A percentile compares a stretch with the other conserved stretches of the same genome.
These are phyloP conservation scores for Sebastes vulpes DNA, from an alignment of 2,797 vertebrate species.

Conservation along the genomic window DNA sequence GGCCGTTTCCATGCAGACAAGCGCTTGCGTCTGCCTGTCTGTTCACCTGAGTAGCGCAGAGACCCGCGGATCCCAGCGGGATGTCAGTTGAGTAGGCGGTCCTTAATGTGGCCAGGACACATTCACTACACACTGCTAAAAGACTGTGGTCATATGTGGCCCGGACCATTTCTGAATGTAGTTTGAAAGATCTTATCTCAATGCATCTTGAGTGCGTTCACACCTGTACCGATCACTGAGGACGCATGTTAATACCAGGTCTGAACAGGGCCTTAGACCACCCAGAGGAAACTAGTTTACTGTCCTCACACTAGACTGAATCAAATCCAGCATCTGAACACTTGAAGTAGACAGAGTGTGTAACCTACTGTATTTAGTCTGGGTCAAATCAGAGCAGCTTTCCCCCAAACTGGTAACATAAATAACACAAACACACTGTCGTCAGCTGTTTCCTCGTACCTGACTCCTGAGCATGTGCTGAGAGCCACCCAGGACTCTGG, in stretches of 20 bases:
- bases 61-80: too few species aligned
- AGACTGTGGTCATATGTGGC: too few species aligned
- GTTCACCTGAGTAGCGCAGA: too few species aligned
- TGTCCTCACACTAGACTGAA: not conserved
- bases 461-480: conserved; percentile 87
- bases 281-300: not conserved
- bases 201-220: too few species aligned
- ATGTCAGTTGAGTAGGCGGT: too few species aligned
- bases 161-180: rapidly evolving
- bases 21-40: too few species aligned
- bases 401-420: not conserved
- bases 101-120: too few species aligned
- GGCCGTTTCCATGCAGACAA: too few species aligned
- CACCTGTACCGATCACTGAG: too few species aligned
- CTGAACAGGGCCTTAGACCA: not conserved
- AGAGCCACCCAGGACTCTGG: conserved; percentile 85
- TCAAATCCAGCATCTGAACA: not conserved
- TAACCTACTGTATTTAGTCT: not conserved
- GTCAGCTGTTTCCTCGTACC: conserved; percentile 62
- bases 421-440: not conserved
- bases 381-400: not conserved
- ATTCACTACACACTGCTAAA: too few species aligned
- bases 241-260: not conserved
- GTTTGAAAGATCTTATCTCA: too few species aligned
- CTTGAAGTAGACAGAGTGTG: not conserved